Evolutionary conservation across 2,888 invertebrate genomes (phyloP).

Genomic region (Strigamia crassipes): DNA sequence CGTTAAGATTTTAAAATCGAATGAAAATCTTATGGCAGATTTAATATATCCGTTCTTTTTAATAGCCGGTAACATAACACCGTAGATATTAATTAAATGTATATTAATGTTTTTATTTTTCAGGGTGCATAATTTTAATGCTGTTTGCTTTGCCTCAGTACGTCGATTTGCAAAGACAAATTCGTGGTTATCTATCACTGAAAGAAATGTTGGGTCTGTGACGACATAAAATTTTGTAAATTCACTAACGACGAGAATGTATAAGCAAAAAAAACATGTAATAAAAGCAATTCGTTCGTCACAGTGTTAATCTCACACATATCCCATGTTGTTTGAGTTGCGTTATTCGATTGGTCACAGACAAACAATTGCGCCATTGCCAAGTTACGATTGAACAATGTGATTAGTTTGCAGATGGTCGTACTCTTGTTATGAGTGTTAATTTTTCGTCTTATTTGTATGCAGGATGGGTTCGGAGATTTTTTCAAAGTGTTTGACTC

Average conservation of each 20-base stretch:
- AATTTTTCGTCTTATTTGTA: constrained; percentile 1
- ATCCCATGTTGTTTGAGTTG: no score
- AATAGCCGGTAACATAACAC: background rate
- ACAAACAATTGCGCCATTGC: background rate
- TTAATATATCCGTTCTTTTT: background rate
- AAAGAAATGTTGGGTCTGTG: constrained; percentile 3
- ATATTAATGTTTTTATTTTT: background rate
- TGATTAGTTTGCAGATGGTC: background rate
- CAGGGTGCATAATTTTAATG: background rate
- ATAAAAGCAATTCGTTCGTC: background rate
- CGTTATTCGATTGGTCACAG: no score
- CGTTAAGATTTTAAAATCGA: background rate
- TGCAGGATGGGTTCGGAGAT: background rate
- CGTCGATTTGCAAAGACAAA: constrained; percentile 38
- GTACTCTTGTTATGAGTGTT: background rate
- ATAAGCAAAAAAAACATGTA: background rate
- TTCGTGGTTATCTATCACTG: background rate
- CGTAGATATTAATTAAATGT: no score
- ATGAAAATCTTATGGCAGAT: background rate
- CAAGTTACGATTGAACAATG: background rate
- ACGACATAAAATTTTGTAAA: background rate
- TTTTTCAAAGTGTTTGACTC: background rate
- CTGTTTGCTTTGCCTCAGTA: background rate
- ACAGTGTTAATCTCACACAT: no score
- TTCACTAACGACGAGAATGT: background rate